Conservation (phyloP, 1,140 invertebrate genomes). For the Trichonephila clavata region DNA sequence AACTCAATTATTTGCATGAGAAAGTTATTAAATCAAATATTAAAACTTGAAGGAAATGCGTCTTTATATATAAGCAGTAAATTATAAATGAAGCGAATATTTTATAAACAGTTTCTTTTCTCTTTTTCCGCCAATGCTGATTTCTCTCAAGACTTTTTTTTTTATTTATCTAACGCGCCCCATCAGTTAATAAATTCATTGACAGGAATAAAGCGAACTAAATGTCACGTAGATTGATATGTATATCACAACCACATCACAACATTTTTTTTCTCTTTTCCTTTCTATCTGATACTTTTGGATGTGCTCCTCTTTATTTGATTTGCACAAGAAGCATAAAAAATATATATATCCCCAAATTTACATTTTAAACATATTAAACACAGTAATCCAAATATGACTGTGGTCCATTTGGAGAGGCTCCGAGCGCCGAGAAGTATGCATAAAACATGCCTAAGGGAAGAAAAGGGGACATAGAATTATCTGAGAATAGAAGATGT, state of each 20-base stretch:
- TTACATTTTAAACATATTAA: slow-evolving; percentile 77
- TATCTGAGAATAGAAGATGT: slow-evolving; percentile 74
- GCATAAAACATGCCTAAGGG: slow-evolving; percentile 75
- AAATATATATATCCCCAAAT: slow-evolving; percentile 71
- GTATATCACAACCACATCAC: slow-evolving; percentile 43
- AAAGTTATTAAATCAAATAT: slow-evolving; percentile 76
- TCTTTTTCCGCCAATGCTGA: slow-evolving; percentile 7
- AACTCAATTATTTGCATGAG: slow-evolving; percentile 75
- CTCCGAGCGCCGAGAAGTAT: slow-evolving; percentile 48
- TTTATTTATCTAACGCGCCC: not conserved
- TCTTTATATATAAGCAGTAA: slow-evolving; percentile 65
- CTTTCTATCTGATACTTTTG: not conserved
- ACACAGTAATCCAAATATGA: slow-evolving; percentile 77
- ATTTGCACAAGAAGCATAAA: slow-evolving; percentile 70
- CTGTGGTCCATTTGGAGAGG: slow-evolving; percentile 71
- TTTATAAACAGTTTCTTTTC: slow-evolving; percentile 41
- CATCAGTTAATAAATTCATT: slow-evolving; percentile 75
- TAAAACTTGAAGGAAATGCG: slow-evolving; percentile 72
- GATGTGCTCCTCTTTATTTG: slow-evolving; percentile 68
- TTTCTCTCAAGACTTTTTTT: not conserved
- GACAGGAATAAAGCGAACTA: slow-evolving; percentile 73
- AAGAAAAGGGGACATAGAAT: slow-evolving; percentile 67
- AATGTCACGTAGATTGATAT: slow-evolving; percentile 75
- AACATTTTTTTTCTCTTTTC: slow-evolving; percentile 25
- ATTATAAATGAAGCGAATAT: slow-evolving; percentile 72